Conservation (phyloP, 2,113 vertebrate species). For the Bufo gargarizans region DNA sequence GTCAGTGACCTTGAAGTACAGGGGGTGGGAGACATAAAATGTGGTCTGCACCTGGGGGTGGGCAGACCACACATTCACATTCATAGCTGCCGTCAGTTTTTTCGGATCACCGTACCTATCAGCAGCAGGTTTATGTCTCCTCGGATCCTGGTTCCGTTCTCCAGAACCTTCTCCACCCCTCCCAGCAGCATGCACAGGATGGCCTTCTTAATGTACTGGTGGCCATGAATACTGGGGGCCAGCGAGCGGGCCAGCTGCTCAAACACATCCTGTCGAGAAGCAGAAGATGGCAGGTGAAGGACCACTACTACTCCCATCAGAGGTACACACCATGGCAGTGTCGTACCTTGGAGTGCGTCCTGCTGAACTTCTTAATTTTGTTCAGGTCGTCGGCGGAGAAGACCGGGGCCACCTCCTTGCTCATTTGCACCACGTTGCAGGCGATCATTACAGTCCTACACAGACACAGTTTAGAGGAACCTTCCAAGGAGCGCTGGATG, state of each 20-base stretch:
- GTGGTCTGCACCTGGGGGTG: too few species aligned
- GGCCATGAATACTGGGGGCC: conserved; percentile 95
- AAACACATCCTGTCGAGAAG: conserved; percentile 82
- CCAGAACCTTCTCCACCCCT: conserved; percentile 92
- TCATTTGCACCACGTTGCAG: conserved; percentile 92
- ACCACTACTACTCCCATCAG: too few species aligned
- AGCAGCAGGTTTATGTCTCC: conserved; percentile 97
- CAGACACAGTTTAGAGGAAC: too few species aligned
- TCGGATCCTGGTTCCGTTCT: conserved; percentile 91
- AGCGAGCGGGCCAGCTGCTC: conserved; percentile 86
- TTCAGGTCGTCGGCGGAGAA: conserved; percentile 88
- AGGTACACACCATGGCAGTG: background rate
- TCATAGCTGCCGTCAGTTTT: too few species aligned
- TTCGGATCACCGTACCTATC: conserved; percentile 77
- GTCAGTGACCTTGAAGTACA: background rate
- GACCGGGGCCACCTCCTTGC: conserved; percentile 81
- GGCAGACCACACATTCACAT: too few species aligned
- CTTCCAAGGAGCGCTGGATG: too few species aligned
- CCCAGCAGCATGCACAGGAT: conserved; percentile 95
- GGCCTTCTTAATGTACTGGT: conserved; percentile 96
- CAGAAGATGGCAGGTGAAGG: background rate
- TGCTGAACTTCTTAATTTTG: conserved; percentile 94
- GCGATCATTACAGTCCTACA: conserved; percentile 92
- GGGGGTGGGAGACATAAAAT: too few species aligned
- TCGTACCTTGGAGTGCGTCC: conserved; percentile 80